Base-by-base conservation (phyloP, 2,113 vertebrate species). In the Neofelis nebulosa region DNA sequence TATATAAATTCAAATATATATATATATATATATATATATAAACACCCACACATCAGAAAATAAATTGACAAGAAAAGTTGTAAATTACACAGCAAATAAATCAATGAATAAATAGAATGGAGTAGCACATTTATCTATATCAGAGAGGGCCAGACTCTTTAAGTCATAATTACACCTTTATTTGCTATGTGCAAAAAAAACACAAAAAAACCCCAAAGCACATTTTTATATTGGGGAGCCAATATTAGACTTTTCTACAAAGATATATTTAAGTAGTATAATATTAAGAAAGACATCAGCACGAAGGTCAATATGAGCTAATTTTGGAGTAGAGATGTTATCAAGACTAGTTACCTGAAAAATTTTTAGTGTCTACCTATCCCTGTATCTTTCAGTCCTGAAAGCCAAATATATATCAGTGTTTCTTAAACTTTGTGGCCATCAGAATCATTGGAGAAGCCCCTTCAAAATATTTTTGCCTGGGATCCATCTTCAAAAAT, bases 101-200 rank as follows among this genome's bases (percentile, higher is more conserved):
- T 25, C 16, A 14, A 21, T 10, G 23, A 76, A 73, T 36, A 13
- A 23, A 57, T 18, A n/a, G 79, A 25, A 79, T 79, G 33, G 41
- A 71, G 3, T 45, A 55, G 52, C 57, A 50, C 23, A 52, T 89
- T 87, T 92, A 66, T 84, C 13, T 82, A 0, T 68, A 69, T 89
- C 9, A 84, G 1, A 69, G 18, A 87, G 33, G 78, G 57, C 21
- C 11, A 73, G 76, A 33, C 7, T 85, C 29, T 84, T 69, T 78
- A 69, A 96, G n/a, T 82, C 19, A 52, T 74, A 92, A 83, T 85
- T 94, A 68, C 80, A 71, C 50, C 79, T 90, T 81, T 80, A 55
- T 88, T 69, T 63, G 38, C 33, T 68, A n/a, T 45, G 7, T 45
- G 45, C 45, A 45, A 45, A 45, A 45, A 45, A 45, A 9, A 0